phyloP scores from a whole-genome alignment of 2,113 vertebrate genomes.

The Macquaria ambigua region DNA sequence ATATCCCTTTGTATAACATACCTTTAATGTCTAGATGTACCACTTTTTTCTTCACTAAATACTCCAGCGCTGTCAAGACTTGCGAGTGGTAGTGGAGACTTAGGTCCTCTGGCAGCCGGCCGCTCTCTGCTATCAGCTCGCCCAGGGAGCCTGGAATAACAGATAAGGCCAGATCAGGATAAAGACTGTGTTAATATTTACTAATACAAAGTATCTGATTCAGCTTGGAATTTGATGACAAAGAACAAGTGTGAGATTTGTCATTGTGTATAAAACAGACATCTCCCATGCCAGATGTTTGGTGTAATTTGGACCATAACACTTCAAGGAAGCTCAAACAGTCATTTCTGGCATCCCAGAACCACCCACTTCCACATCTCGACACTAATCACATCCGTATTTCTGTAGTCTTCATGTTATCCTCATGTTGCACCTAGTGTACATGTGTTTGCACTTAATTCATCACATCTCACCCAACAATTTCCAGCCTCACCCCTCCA shows the following conservation, averaged over 20 bases:
- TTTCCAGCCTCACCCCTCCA: not conserved
- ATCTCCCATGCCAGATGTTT: constrained; percentile 16
- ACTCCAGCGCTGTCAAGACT: constrained; percentile 89
- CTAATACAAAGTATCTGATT: not conserved
- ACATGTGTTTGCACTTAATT: constrained; percentile 10
- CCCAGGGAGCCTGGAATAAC: constrained; percentile 88
- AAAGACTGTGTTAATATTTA: constrained; percentile 33
- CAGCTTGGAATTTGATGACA: constrained; percentile 9
- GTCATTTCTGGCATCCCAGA: constrained; percentile 47
- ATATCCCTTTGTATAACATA: constrained; percentile 54
- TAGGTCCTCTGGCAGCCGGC: constrained; percentile 92
- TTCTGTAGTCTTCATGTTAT: not conserved
- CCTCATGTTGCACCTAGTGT: constrained; percentile 3
- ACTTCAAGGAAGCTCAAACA: constrained; percentile 35
- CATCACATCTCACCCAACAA: not conserved
- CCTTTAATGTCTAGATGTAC: constrained; percentile 97
- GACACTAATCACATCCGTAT: constrained; percentile 25
- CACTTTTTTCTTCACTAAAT: constrained; percentile 89
- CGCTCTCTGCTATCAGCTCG: constrained; percentile 90
- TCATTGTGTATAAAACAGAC: not conserved
- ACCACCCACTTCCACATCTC: constrained; percentile 31
- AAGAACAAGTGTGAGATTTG: not conserved
- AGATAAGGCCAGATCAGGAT: constrained; percentile 24
- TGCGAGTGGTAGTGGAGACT: constrained; percentile 92
- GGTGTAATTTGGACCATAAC: constrained; percentile 3